Conservation (phyloP, 1,140 invertebrate genomes). For the Pogonomyrmex californicus region DNA sequence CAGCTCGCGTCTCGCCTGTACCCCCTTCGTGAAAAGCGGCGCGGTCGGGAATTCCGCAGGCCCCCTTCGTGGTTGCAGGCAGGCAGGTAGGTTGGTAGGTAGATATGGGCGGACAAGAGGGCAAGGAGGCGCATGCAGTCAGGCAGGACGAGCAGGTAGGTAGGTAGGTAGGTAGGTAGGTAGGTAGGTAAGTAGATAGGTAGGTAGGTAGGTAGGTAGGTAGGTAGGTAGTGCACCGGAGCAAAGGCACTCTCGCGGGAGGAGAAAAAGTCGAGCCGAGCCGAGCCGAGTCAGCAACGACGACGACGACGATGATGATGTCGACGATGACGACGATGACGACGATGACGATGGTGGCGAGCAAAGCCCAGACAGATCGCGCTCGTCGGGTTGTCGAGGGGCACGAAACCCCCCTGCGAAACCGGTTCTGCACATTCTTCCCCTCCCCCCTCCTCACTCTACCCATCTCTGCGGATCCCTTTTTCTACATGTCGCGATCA, state of each 20-base stretch:
- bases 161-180: neutral
- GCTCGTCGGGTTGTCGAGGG: constrained; percentile 53
- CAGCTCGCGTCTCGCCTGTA: neutral
- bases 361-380: constrained; percentile 64
- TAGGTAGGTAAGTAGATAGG: constrained; percentile 36
- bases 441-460: constrained; percentile 29
- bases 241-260: constrained; percentile 62
- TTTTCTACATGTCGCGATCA: constrained; percentile 54
- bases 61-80: constrained; percentile 60
- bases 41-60: constrained; percentile 64
- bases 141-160: neutral
- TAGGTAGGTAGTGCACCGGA: constrained; percentile 74
- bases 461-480: neutral
- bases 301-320: neutral
- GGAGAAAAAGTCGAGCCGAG: constrained; percentile 33
- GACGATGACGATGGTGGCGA: constrained; percentile 16
- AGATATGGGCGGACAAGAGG: constrained; percentile 29
- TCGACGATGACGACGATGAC: neutral
- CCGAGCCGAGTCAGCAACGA: constrained; percentile 24
- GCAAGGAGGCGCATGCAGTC: constrained; percentile 5
- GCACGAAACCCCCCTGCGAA: constrained; percentile 56
- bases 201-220: constrained; percentile 66
- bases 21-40: constrained; percentile 45
- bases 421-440: constrained; percentile 71
- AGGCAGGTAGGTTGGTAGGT: constrained; percentile 62